Conservation (phyloP, 2,888 invertebrate genomes). For the Seira ritae region DNA sequence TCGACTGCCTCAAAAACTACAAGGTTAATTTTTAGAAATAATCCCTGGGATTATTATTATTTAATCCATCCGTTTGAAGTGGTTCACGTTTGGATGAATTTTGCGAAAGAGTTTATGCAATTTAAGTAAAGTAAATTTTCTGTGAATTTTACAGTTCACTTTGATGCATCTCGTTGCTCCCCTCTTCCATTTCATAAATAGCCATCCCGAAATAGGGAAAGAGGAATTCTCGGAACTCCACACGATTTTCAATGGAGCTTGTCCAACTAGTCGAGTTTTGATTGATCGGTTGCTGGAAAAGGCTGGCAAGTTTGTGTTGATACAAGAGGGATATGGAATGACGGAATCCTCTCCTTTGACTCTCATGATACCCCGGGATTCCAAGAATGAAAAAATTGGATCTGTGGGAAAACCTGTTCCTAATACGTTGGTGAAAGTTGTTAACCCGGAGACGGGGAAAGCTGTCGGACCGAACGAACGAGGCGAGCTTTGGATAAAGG, state of each 20-base stretch:
- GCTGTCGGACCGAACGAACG: slow-evolving; percentile 80
- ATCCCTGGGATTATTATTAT: no score
- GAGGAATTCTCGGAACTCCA: slow-evolving; percentile 45
- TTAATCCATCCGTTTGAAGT: no score
- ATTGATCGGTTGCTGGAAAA: slow-evolving; percentile 54
- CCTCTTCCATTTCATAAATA: slow-evolving; percentile 50
- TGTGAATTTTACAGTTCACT: slow-evolving; percentile 36
- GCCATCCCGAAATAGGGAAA: slow-evolving; percentile 45
- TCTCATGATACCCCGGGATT: slow-evolving; percentile 37
- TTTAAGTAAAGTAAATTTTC: slow-evolving; percentile 74
- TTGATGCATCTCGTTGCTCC: slow-evolving; percentile 62
- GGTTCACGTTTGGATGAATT: no score
- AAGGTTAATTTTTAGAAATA: slow-evolving; percentile 75
- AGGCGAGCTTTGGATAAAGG: slow-evolving; percentile 84
- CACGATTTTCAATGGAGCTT: slow-evolving; percentile 43
- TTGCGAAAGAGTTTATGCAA: no score
- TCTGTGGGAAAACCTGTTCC: slow-evolving; percentile 60
- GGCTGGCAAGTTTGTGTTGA: slow-evolving; percentile 54
- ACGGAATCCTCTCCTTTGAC: slow-evolving; percentile 61
- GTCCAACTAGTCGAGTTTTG: slow-evolving; percentile 46
- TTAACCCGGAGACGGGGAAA: slow-evolving; percentile 79
- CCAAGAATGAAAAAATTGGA: slow-evolving; percentile 50
- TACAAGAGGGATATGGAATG: slow-evolving; percentile 67
- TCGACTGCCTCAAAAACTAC: slow-evolving; percentile 81
- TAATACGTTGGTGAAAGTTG: slow-evolving; percentile 58